Evolutionary conservation across 2,888 invertebrate genomes (phyloP).

Genomic region (Drosophila borealis): DNA sequence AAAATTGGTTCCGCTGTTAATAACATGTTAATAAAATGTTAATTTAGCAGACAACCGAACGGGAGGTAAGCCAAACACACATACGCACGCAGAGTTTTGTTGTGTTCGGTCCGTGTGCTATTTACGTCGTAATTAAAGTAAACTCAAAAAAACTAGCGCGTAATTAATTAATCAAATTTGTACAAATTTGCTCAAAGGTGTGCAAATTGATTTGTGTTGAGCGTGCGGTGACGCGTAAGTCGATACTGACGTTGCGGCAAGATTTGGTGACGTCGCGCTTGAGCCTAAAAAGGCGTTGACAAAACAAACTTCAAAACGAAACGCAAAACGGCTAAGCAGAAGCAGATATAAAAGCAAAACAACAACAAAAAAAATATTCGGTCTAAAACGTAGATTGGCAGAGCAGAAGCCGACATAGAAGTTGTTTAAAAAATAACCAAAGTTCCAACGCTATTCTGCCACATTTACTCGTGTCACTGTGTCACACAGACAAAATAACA

Average conservation of each 20-base stretch:
- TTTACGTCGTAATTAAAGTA: slow-evolving; percentile 63
- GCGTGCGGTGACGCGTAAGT: slow-evolving; percentile 20
- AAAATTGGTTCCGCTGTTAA: slow-evolving; percentile 15
- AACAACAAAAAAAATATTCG: slow-evolving; percentile 15
- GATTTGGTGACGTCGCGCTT: slow-evolving; percentile 55
- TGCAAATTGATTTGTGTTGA: slow-evolving; percentile 20
- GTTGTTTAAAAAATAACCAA: slow-evolving; percentile 42
- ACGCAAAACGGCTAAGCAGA: slow-evolving; percentile 38
- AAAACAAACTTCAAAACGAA: slow-evolving; percentile 62
- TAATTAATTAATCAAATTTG: slow-evolving; percentile 54
- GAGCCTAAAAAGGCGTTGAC: slow-evolving; percentile 63
- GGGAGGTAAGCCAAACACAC: slow-evolving; percentile 16
- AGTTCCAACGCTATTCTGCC: slow-evolving; percentile 24
- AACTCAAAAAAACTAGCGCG: slow-evolving; percentile 40
- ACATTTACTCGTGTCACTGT: slow-evolving; percentile 19
- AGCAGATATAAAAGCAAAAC: slow-evolving; percentile 25
- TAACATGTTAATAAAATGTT: slow-evolving; percentile 22
- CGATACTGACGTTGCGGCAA: slow-evolving; percentile 43
- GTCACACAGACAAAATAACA: slow-evolving; percentile 20
- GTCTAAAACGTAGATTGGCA: slow-evolving; percentile 26
- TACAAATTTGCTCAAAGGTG: slow-evolving; percentile 21
- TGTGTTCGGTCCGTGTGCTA: slow-evolving; percentile 56
- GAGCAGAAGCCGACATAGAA: slow-evolving; percentile 18
- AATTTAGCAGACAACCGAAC: slow-evolving; percentile 19
- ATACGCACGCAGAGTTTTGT: slow-evolving; percentile 32